Percentiles rank a stretch among this genome's conserved stretches.
phyloP scores from a whole-genome alignment of 2,888 invertebrate genomes.

The Camptogramma bilineatum region DNA sequence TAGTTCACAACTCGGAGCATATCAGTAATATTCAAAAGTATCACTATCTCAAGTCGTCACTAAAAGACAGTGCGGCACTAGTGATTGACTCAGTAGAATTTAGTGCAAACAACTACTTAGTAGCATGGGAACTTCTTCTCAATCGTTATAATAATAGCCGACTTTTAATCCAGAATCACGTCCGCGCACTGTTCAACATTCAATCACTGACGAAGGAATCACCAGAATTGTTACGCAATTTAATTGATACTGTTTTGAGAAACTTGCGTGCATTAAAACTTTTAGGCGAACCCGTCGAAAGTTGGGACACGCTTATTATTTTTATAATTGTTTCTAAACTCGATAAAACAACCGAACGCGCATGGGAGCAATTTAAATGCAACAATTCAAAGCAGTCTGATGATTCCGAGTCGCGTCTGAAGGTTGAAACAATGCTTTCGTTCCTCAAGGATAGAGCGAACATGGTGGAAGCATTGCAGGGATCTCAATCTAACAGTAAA shows the following conservation, averaged over 20 bases:
- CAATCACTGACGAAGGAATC: slow-evolving; percentile 30
- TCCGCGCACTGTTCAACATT: slow-evolving; percentile 14
- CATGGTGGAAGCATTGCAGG: not conserved
- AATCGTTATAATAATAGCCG: slow-evolving; percentile 23
- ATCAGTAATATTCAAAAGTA: slow-evolving; percentile 34
- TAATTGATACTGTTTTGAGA: slow-evolving; percentile 37
- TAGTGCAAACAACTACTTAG: slow-evolving; percentile 29
- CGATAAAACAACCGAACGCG: slow-evolving; percentile 39
- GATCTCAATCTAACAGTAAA: not conserved
- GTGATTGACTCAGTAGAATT: slow-evolving; percentile 38
- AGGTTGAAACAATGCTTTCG: slow-evolving; percentile 9
- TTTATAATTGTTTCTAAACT: slow-evolving; percentile 40
- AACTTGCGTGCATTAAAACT: slow-evolving; percentile 39
- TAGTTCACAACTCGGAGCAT: not conserved
- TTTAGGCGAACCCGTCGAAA: slow-evolving; percentile 38
- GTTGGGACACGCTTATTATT: slow-evolving; percentile 45
- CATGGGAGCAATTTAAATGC: slow-evolving; percentile 36
- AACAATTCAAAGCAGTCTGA: too few relatives aligned
- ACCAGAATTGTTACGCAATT: slow-evolving; percentile 28
- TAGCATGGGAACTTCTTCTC: slow-evolving; percentile 36
- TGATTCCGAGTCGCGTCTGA: too few relatives aligned
- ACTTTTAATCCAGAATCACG: slow-evolving; percentile 15
- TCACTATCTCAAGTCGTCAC: slow-evolving; percentile 37
- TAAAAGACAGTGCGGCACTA: slow-evolving; percentile 29
- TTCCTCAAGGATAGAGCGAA: not conserved